These are phyloP conservation scores for Laticauda colubrina DNA, from an alignment of 2,113 vertebrate species.

Conservation along the genomic window DNA sequence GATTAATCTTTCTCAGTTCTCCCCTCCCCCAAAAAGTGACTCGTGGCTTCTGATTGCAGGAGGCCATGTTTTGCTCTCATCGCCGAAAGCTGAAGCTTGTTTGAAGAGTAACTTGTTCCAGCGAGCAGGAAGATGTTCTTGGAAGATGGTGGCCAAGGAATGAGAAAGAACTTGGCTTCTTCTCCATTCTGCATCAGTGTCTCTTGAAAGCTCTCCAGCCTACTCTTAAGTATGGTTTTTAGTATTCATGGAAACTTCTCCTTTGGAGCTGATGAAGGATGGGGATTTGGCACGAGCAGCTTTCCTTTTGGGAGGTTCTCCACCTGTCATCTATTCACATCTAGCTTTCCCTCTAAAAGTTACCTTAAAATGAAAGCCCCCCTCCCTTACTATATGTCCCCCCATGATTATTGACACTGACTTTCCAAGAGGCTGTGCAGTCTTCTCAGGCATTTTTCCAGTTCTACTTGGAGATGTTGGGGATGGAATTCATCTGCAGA, in stretches of 20 bases:
- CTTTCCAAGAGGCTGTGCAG: background rate
- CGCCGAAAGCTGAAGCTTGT: background rate
- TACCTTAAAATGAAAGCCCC: background rate
- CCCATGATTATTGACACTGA: background rate
- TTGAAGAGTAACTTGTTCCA: background rate
- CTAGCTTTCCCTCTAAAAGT: background rate
- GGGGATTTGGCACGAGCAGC: background rate
- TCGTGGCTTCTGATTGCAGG: constrained; percentile 25
- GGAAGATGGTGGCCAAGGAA: background rate
- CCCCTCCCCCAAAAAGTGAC: background rate
- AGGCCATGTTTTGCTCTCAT: constrained; percentile 23
- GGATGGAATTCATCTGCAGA: background rate
- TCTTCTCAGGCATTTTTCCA: background rate
- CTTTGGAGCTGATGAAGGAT: background rate
- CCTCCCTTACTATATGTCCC: too few species aligned
- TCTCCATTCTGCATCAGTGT: background rate
- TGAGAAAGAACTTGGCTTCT: background rate
- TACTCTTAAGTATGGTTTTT: background rate
- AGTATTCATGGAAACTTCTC: background rate
- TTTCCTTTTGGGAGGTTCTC: background rate
- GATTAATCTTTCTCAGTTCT: constrained; percentile 62
- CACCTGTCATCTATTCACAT: background rate
- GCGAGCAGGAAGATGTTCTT: background rate
- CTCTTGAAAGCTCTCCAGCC: background rate
- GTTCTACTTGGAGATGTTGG: background rate